Evolutionary conservation across 37 sponge, comb jelly and placozoan species (phyloP).

Genomic region (Aplysina aerophoba): DNA sequence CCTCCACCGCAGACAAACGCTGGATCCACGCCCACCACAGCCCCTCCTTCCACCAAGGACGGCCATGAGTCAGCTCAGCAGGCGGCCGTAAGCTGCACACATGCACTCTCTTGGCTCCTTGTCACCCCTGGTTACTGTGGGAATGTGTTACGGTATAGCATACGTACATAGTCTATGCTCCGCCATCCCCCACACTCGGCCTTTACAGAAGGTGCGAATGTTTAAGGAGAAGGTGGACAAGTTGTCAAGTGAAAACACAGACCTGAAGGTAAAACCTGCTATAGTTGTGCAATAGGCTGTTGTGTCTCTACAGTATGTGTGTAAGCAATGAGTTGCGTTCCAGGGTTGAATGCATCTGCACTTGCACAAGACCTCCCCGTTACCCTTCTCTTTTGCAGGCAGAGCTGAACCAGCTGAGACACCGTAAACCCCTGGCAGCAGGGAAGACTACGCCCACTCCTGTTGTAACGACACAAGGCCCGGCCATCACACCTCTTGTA

Average conservation of each 20-base stretch:
- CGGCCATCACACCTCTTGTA: slow-evolving; percentile 30
- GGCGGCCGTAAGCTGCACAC: neutral
- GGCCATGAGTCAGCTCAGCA: neutral
- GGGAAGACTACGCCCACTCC: slow-evolving; percentile 19
- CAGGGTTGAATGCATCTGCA: no score
- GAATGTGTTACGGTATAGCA: no score
- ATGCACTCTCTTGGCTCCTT: no score
- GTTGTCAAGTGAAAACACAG: slow-evolving; percentile 50
- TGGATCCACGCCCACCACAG: slow-evolving; percentile 5
- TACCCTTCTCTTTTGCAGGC: slow-evolving; percentile 29
- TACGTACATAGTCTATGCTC: no score
- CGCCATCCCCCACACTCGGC: no score
- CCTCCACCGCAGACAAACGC: neutral
- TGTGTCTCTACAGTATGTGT: no score
- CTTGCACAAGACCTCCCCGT: no score
- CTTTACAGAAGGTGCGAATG: slow-evolving; percentile 51
- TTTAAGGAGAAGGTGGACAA: slow-evolving; percentile 56
- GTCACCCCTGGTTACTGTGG: no score
- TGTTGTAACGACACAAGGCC: slow-evolving; percentile 1
- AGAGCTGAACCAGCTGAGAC: slow-evolving; percentile 60
- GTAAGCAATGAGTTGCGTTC: no score
- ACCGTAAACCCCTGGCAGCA: slow-evolving; percentile 22
- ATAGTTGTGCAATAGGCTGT: no score
- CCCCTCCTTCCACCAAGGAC: neutral
- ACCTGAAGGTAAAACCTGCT: slow-evolving; percentile 73